A percentile compares a stretch with the other conserved stretches of the same genome.
phyloP scores from a whole-genome alignment of 2,113 vertebrate species.

The Notarius quadriscutis region DNA sequence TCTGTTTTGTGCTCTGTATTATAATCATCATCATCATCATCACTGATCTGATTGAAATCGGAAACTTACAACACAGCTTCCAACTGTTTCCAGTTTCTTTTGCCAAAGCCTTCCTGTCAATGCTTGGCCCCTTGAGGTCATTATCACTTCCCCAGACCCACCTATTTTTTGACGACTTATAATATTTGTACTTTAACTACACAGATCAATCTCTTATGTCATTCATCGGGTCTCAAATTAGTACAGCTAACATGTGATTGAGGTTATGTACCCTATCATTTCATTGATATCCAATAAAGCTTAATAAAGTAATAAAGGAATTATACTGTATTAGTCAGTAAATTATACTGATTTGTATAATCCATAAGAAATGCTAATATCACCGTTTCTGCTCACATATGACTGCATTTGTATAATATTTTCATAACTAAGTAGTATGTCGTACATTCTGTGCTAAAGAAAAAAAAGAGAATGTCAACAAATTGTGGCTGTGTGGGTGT shows the following conservation, averaged over 20 bases:
- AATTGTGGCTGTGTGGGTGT: background rate
- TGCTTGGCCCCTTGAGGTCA: constrained; percentile 12
- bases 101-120: constrained; percentile 6
- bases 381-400: background rate
- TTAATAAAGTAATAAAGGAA: background rate
- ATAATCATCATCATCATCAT: constrained; percentile 11
- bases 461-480: constrained; percentile 14
- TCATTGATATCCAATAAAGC: constrained; percentile 2
- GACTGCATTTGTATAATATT: background rate
- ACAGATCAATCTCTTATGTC: constrained; percentile 25
- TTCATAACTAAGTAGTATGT: constrained; percentile 11
- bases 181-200: background rate
- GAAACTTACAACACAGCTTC: constrained; percentile 27
- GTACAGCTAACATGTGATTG: constrained; percentile 3
- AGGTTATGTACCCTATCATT: background rate
- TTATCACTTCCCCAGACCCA: constrained; percentile 7
- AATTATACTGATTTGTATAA: background rate
- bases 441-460: constrained; percentile 15
- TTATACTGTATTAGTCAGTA: background rate
- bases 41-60: constrained; percentile 33
- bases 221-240: constrained; percentile 13
- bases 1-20: background rate
- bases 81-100: constrained; percentile 7
- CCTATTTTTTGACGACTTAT: background rate
- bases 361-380: background rate